Conservation (phyloP, 2,888 invertebrate species). For the Xestia rhomboidea region DNA sequence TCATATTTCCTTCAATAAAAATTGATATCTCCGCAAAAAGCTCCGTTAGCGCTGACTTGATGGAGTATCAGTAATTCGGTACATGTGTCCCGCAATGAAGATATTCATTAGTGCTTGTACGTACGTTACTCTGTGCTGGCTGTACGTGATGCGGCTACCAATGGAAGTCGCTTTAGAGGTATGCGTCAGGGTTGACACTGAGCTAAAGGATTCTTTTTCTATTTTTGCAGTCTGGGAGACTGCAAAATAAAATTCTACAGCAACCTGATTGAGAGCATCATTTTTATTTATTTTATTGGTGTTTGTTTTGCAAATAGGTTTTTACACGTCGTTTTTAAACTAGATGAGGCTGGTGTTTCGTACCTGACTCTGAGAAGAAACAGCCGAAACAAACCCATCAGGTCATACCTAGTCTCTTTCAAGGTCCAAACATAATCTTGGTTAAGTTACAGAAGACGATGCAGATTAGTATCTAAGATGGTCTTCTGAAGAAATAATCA, state of each 20-base stretch:
- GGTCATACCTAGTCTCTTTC: too few species aligned
- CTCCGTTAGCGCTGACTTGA: conserved; percentile 28
- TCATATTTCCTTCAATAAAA: conserved; percentile 48
- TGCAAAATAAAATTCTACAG: background rate
- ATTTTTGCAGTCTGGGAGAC: background rate
- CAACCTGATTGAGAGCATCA: too few species aligned
- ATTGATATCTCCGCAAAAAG: conserved; percentile 46
- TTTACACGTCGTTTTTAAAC: too few species aligned
- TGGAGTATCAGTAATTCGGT: conserved; percentile 56
- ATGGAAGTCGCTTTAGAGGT: conserved; percentile 30
- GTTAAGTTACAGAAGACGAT: too few species aligned
- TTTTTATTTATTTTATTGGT: too few species aligned
- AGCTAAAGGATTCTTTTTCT: background rate
- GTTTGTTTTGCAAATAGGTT: too few species aligned
- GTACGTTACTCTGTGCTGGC: conserved; percentile 40
- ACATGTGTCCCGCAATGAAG: conserved; percentile 63
- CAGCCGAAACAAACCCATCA: too few species aligned
- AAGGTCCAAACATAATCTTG: too few species aligned
- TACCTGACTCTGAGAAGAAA: too few species aligned
- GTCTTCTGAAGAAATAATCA: too few species aligned
- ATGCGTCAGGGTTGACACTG: conserved; percentile 44
- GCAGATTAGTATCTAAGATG: too few species aligned
- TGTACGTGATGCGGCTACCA: conserved; percentile 52
- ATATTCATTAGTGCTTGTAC: conserved; percentile 65
- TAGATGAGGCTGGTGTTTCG: too few species aligned